Percentiles rank a stretch among this genome's conserved stretches.
Conservation (phyloP, 2,113 vertebrate species). For the Noctilio leporinus region DNA sequence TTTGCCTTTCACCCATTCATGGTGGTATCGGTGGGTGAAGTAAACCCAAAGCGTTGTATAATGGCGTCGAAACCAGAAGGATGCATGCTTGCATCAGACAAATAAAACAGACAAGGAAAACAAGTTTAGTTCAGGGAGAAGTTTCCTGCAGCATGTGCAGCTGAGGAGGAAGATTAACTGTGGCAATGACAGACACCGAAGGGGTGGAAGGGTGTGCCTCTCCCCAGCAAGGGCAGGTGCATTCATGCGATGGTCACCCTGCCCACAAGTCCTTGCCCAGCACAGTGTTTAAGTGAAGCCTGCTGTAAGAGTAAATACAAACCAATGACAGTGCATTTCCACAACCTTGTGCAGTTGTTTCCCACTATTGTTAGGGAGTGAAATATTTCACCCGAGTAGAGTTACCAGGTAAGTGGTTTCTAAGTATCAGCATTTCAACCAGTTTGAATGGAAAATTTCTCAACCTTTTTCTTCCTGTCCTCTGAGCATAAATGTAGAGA, state of each 20-base stretch:
- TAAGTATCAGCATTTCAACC: not conserved
- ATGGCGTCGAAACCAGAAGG: not conserved
- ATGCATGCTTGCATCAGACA: not conserved
- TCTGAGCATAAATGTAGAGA: not conserved
- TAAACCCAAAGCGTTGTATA: not conserved
- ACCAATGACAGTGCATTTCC: not conserved
- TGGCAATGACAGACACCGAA: not conserved
- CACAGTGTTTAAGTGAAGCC: not conserved
- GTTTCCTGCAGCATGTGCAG: accelerated
- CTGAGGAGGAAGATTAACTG: not conserved
- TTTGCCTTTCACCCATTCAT: not conserved
- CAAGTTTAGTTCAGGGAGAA: not conserved
- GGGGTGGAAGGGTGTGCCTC: not conserved
- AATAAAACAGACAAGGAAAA: not conserved
- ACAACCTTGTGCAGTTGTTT: not conserved
- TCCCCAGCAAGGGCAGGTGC: not conserved
- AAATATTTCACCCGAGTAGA: slow-evolving; percentile 15
- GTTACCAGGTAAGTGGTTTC: not conserved
- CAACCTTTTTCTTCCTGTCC: not conserved
- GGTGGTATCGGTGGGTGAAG: not conserved
- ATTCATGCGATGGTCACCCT: not conserved
- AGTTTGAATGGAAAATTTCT: not conserved
- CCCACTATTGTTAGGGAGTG: not conserved
- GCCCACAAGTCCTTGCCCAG: not conserved
- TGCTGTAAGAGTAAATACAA: not conserved